Evolutionary conservation across 2,797 vertebrate genomes (phyloP).

Genomic region (Sardinella longiceps): DNA sequence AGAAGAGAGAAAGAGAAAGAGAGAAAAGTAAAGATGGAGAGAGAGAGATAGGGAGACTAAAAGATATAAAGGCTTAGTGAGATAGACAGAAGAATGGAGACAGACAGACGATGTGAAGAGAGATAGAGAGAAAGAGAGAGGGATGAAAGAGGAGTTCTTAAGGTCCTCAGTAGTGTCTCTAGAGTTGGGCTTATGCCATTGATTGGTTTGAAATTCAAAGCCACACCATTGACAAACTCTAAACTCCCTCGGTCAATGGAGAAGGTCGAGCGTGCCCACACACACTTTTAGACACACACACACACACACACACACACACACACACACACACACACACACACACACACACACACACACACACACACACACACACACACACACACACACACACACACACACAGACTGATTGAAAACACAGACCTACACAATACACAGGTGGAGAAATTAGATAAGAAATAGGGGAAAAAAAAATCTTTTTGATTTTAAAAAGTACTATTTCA

Average conservation of each 20-base stretch:
- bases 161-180: constrained; percentile 51
- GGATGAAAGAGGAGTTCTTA: not conserved
- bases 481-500: not conserved
- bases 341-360: constrained; percentile 13
- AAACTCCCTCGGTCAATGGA: constrained; percentile 43
- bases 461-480: too few relatives aligned
- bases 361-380: not conserved
- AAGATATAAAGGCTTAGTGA: not conserved
- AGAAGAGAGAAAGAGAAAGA: constrained; percentile 26
- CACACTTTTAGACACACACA: constrained; percentile 10
- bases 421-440: not conserved
- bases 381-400: not conserved
- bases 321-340: constrained; percentile 29
- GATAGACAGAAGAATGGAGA: not conserved
- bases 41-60: not conserved
- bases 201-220: constrained; percentile 78
- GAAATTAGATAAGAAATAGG: not conserved
- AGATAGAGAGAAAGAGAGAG: not conserved
- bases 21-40: not conserved
- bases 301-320: not conserved
- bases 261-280: constrained; percentile 33
- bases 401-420: not conserved
- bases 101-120: not conserved
- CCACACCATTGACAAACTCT: constrained; percentile 63
- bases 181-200: constrained; percentile 66